Conservation (phyloP, 2,113 vertebrate species). For the Dromiciops gliroides region DNA sequence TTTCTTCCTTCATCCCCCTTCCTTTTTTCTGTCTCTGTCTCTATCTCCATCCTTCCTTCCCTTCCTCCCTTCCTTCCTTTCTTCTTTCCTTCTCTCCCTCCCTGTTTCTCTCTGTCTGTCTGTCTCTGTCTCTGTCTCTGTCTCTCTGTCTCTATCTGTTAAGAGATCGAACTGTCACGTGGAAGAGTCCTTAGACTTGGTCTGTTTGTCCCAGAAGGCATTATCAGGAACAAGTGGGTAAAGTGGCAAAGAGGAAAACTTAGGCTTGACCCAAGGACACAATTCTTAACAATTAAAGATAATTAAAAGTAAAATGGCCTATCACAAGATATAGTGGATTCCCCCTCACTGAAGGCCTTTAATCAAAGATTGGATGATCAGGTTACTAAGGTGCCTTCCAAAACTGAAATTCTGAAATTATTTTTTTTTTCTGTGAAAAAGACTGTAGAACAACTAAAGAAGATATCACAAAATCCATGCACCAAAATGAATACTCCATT, state of each 20-base stretch:
- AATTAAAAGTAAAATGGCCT: background rate
- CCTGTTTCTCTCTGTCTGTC: no score
- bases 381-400: background rate
- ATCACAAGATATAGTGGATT: background rate
- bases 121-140: no score
- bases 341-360: background rate
- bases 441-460: conserved; percentile 1
- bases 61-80: background rate
- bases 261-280: background rate
- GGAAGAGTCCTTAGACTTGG: background rate
- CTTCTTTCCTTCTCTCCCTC: background rate
- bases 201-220: background rate
- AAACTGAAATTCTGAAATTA: background rate
- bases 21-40: background rate
- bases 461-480: background rate
- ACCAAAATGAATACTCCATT: background rate
- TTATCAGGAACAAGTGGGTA: background rate
- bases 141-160: no score
- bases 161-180: background rate
- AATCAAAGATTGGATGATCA: background rate
- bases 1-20: background rate
- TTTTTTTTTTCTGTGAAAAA: background rate
- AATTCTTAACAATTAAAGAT: background rate
- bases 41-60: background rate
- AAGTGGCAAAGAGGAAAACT: background rate